Percentiles rank a stretch among this genome's conserved stretches.
Conservation (phyloP, 2,797 vertebrate genomes). For the Sebastiscus albofasciatus region DNA sequence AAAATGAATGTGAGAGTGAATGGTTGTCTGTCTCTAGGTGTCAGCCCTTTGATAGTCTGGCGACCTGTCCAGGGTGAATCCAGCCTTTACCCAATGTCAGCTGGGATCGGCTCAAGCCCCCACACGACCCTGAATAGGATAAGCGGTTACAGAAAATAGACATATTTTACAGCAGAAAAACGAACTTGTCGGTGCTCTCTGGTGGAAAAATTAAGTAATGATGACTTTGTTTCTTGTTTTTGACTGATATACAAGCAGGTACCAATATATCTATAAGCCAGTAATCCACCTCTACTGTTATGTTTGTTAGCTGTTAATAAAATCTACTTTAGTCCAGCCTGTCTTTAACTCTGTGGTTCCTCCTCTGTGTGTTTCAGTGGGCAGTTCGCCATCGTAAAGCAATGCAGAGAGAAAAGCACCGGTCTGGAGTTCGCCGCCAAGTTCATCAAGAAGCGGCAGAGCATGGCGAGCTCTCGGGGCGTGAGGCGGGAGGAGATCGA, state of each 20-base stretch:
- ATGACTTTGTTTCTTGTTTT: background rate
- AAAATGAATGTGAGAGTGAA: too few relatives aligned
- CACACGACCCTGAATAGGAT: too few relatives aligned
- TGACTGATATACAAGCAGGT: too few relatives aligned
- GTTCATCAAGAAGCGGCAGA: constrained; percentile 97
- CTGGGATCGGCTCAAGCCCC: too few relatives aligned
- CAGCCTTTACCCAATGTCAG: too few relatives aligned
- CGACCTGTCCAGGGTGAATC: too few relatives aligned
- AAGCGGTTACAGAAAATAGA: too few relatives aligned
- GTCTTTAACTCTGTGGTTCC: background rate
- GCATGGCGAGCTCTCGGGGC: constrained; percentile 89
- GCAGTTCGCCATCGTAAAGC: constrained; percentile 97
- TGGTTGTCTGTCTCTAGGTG: too few relatives aligned
- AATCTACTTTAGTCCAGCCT: background rate
- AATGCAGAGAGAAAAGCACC: constrained; percentile 88
- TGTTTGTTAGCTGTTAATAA: background rate
- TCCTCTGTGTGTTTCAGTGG: constrained; percentile 80
- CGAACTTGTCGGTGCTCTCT: background rate
- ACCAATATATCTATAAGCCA: background rate
- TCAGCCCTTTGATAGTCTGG: too few relatives aligned
- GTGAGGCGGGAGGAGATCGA: constrained; percentile 94
- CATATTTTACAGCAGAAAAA: background rate
- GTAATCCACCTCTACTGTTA: background rate
- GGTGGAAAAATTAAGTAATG: background rate
- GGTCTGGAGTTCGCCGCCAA: constrained; percentile 91